Base-by-base conservation (phyloP, 2,888 invertebrate species). In the Agonopterix subpropinquella region DNA sequence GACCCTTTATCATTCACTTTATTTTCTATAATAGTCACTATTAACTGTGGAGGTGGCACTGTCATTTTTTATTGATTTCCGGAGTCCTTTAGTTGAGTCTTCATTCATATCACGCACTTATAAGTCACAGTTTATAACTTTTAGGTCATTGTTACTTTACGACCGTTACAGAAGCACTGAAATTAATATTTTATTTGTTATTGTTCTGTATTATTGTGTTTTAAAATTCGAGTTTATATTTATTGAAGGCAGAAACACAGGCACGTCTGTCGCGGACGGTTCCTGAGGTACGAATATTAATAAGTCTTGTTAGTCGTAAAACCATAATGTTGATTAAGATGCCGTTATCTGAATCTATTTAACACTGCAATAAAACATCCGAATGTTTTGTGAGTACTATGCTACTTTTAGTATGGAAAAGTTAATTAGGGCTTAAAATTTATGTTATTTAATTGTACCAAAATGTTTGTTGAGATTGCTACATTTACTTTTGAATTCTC, bases 1-100 rank as follows among this genome's bases (percentile, higher is more conserved):
- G 47, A 47, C 41, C 41, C 47, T 11, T 56, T 50, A 15, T 63
- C 58, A 39, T 56, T 52, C 1, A 56, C 55, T 49, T 71, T 67
- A 11, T 53, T 57, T 47, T 66, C 70, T 9, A 61, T 54, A 18
- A 73, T 60, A 45, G 64, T 66, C 35, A 70, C 62, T 4, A 52
- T 15, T 35, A 68, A 54, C 36, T 65, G 62, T 15, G 63, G 51
- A 42, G 57, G 54, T 18, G 54, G 54, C 41, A 62, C 54, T 18
- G 64, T 62, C 69, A 60, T 59, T 49, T 13, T 51, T 35, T 53
- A 39, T 39, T 39, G 39, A n/a, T n/a, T 39, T 39, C 10, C 39
- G 39, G n/a, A 39, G n/a, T 39, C n/a, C 3, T n/a, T 39, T 39
- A 9, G n/a, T 39, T n/a, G n/a, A 28, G 28, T 28, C 28, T 28